These are phyloP conservation scores for Xyliphius kryptos DNA, from an alignment of 2,113 vertebrate genomes.

Conservation along the genomic window DNA sequence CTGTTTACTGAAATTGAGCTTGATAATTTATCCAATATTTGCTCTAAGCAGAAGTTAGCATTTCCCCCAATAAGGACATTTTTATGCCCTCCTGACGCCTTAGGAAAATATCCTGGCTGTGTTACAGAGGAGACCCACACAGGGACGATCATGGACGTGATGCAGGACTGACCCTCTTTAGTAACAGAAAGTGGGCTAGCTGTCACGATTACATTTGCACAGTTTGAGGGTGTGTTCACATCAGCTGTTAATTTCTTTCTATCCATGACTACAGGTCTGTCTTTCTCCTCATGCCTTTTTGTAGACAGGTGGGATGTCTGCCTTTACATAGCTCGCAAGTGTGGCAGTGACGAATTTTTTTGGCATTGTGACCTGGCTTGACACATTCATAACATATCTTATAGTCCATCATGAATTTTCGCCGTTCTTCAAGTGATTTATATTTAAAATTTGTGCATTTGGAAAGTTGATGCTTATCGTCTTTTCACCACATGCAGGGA, in stretches of 20 bases:
- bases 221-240: not conserved
- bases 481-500: not conserved
- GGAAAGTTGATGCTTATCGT: not conserved
- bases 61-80: too few relatives aligned
- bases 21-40: too few relatives aligned
- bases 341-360: not conserved
- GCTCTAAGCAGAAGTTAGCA: too few relatives aligned
- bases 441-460: not conserved
- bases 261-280: not conserved
- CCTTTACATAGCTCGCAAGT: not conserved
- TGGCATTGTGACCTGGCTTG: not conserved
- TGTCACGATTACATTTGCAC: not conserved
- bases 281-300: not conserved
- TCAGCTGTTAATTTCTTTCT: too few relatives aligned
- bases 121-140: not conserved
- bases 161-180: not conserved
- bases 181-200: not conserved
- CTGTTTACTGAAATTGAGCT: too few relatives aligned
- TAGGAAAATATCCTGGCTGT: not conserved
- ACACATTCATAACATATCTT: not conserved
- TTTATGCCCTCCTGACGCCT: too few relatives aligned
- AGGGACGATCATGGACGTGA: not conserved
- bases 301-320: not conserved
- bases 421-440: not conserved
- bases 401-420: not conserved